Base-by-base conservation (phyloP, 2,888 invertebrate genomes). In the Cryptus armator region DNA sequence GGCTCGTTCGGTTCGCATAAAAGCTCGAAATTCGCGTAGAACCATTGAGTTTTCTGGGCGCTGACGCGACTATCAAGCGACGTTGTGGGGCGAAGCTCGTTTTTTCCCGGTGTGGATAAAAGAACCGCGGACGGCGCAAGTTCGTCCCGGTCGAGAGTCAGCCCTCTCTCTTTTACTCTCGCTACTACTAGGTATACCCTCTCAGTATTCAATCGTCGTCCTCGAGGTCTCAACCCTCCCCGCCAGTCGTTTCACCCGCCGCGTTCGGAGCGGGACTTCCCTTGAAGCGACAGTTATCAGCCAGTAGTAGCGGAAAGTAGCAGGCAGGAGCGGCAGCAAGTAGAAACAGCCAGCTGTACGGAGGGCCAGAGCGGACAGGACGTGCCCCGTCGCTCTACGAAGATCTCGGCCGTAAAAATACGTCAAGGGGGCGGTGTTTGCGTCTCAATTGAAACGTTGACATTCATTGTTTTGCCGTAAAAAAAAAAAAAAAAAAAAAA, bases 151-250 rank as follows among this genome's bases (percentile, higher is more conserved):
- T 3, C 51, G 24, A 64, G 48, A 48, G 62, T 16, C 19, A n/a
- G 59, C 24, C 29, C 59, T 24, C 24, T 59, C 59, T 59, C 59
- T 59, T 19, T 59, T 19, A 24, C 59, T 6, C 59, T 24, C 59
- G 19, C 29, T 12, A 19, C 19, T 9, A 9, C 59, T n/a, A 56
- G 16, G 16, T 19, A 9, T 29, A 12, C 59, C 29, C 59, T 24
- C 71, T 16, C 2, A 24, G 53, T 59, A 70, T 66, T 84, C 56
- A 84, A 84, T 81, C 67, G 64, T 72, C 77, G 81, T 84, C 68
- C 70, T 75, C 76, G 77, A 68, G 70, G 81, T 14, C 68, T 77
- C 68, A 43, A 59, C 75, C 44, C 59, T 48, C 19, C 46, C 70
- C 72, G 62, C 68, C 62, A 64, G 72, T 67, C 71, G 76, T 62